Percentiles rank a stretch among this genome's conserved stretches.
Evolutionary conservation across 1,140 invertebrate species (phyloP).

Genomic region (Drosophila athabasca): DNA sequence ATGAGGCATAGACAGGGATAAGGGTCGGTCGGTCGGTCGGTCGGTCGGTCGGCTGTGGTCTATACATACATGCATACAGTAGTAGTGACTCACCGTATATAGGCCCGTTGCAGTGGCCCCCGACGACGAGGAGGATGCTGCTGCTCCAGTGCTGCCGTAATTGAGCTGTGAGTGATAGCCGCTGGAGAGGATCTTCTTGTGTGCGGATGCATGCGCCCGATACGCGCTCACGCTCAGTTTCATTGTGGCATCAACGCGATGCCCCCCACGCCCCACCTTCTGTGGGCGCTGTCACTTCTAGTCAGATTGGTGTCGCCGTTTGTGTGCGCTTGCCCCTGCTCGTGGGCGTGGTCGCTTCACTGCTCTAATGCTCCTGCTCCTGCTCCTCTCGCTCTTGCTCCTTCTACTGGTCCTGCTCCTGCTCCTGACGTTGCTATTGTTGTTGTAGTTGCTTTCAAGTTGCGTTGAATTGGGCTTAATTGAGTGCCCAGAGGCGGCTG

Average conservation of each 20-base stretch:
- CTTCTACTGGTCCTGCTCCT: background rate
- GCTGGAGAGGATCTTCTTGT: slow-evolving; percentile 91
- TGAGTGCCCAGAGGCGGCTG: slow-evolving; percentile 69
- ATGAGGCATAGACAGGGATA: too few relatives aligned
- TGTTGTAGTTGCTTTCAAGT: slow-evolving; percentile 59
- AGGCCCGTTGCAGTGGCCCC: slow-evolving; percentile 83
- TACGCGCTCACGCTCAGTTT: slow-evolving; percentile 93
- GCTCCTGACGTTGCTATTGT: slow-evolving; percentile 6
- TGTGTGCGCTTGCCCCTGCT: background rate
- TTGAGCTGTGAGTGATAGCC: slow-evolving; percentile 90
- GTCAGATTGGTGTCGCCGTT: slow-evolving; percentile 17
- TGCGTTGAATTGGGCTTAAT: slow-evolving; percentile 73
- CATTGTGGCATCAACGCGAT: slow-evolving; percentile 85
- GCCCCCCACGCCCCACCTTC: slow-evolving; percentile 16
- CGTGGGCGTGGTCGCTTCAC: slow-evolving; percentile 5
- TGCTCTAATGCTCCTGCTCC: slow-evolving; percentile 10
- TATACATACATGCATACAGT: background rate
- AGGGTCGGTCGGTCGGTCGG: too few relatives aligned
- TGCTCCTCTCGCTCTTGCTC: slow-evolving; percentile 2
- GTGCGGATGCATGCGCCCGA: slow-evolving; percentile 91
- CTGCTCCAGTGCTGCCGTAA: slow-evolving; percentile 90
- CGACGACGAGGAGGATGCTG: slow-evolving; percentile 84
- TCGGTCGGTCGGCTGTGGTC: background rate
- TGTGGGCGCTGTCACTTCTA: slow-evolving; percentile 25
- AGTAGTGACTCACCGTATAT: slow-evolving; percentile 84